Percentiles rank a stretch among this genome's conserved stretches.
Conservation (phyloP, 2,113 vertebrate species). For the Xiphias gladius region DNA sequence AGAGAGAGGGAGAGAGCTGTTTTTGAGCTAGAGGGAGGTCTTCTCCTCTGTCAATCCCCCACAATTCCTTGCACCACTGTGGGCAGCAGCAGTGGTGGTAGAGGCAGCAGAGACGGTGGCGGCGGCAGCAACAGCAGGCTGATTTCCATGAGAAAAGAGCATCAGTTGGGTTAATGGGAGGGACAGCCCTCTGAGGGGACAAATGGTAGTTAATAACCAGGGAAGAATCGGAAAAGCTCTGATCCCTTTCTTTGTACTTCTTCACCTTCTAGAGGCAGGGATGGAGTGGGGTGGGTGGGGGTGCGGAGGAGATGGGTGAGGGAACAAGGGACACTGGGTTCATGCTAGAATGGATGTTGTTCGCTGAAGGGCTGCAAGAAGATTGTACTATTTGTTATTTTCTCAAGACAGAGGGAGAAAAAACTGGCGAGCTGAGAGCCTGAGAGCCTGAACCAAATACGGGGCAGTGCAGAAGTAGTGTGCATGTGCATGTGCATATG, state of each 20-base stretch:
- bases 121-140: slow-evolving; percentile 77
- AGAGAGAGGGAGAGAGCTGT: slow-evolving; percentile 38
- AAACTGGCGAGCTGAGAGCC: slow-evolving; percentile 28
- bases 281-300: slow-evolving; percentile 34
- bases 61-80: slow-evolving; percentile 80
- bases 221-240: slow-evolving; percentile 82
- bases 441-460: slow-evolving; percentile 45
- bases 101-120: slow-evolving; percentile 26
- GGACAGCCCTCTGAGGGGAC: slow-evolving; percentile 79
- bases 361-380: slow-evolving; percentile 37
- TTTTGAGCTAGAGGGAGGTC: slow-evolving; percentile 70
- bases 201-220: slow-evolving; percentile 85
- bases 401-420: slow-evolving; percentile 37
- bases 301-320: slow-evolving; percentile 25
- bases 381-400: slow-evolving; percentile 68
- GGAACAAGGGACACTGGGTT: slow-evolving; percentile 68
- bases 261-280: slow-evolving; percentile 71
- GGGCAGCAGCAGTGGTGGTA: slow-evolving; percentile 56
- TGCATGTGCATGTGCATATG: slow-evolving; percentile 7
- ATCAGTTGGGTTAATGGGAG: slow-evolving; percentile 85
- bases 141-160: slow-evolving; percentile 89
- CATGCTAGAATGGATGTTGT: slow-evolving; percentile 70
- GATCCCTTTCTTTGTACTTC: slow-evolving; percentile 79
- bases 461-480: background rate
- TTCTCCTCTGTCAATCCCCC: slow-evolving; percentile 73